phyloP scores from a whole-genome alignment of 2,888 invertebrate species.

The Invenusta paracnida region DNA sequence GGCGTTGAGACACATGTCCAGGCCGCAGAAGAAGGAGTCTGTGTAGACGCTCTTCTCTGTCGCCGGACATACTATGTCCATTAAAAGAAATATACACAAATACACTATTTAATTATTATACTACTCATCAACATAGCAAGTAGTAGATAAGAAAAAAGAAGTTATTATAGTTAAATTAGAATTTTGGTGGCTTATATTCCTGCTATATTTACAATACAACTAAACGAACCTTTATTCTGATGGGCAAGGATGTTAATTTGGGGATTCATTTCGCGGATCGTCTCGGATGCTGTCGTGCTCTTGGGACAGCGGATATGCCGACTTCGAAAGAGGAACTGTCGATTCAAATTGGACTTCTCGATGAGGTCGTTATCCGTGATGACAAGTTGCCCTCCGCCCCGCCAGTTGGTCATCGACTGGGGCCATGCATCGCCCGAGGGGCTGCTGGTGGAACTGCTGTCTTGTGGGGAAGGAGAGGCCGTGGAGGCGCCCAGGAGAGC shows the following conservation, averaged over 20 bases:
- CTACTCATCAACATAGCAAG: too few species aligned
- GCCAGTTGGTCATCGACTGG: not conserved
- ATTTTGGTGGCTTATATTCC: too few species aligned
- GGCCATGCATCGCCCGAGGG: not conserved
- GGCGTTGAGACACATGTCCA: conserved; percentile 58
- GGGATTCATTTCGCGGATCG: conserved; percentile 56
- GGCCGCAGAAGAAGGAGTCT: conserved; percentile 56
- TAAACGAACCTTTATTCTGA: conserved; percentile 59
- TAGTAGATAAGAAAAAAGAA: too few species aligned
- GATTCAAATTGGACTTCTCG: conserved; percentile 61
- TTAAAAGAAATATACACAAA: too few species aligned
- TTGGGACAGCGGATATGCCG: conserved; percentile 59
- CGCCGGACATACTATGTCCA: conserved; percentile 53
- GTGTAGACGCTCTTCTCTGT: conserved; percentile 55
- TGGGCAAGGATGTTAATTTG: conserved; percentile 57
- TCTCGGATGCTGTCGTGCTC: conserved; percentile 56
- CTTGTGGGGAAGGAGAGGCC: conserved; percentile 33
- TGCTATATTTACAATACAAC: too few species aligned
- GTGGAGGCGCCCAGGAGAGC: conserved; percentile 56
- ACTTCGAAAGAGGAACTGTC: conserved; percentile 60
- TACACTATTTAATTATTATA: too few species aligned
- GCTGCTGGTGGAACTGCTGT: not conserved
- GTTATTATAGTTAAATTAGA: too few species aligned
- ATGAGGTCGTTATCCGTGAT: conserved; percentile 61
- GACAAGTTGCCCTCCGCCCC: not conserved